Evolutionary conservation across 2,797 vertebrate species (phyloP), one percentile per base, ranked within the genome.

Genomic region (Pipistrellus pipistrellus): DNA sequence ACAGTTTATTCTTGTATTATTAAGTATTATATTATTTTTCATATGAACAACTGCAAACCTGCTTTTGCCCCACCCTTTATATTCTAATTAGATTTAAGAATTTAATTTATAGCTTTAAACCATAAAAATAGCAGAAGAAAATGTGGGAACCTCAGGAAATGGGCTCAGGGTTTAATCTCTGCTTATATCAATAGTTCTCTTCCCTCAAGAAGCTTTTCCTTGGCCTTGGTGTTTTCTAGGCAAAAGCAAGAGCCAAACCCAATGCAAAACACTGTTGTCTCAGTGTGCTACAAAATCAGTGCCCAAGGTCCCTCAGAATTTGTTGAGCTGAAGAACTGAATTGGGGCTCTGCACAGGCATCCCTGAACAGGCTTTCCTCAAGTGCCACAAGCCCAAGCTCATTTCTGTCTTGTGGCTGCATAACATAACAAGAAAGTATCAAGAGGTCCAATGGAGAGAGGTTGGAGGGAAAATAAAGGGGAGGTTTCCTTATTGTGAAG

Each of bases 301-400:
- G 53, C 25, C 64, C 73, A 92, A 44, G 38, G 0, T 83, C 27
- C 35, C n/a, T 96, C 46, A 85, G 23, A 77, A 85, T 68, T 81
- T 90, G 35, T 90, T 46, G 69, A 93, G 46, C 73, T 69, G 14
- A 73, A 82, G n/a, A 93, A 59, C 4, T 84, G 48, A 77, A 81
- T 85, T 10, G 71, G 1, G 6, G 76, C 27, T 87, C 92, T 84
- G 32, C 9, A 35, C 55, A 91, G 71, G 55, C n/a, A 72, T 80
- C 27, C 59, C 44, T 53, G 8, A 78, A 55, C 12, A 44, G 51
- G 8, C 57, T 84, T 90, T 51, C 38, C 10, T 84, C 32, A 48
- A 27, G 23, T 77, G 23, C 62, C 44, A 77, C 44, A 62, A 57
- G 20, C 14, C 78, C 46, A 81, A n/a, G 1, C 59, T 81, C 48